Percentiles rank a stretch among this genome's conserved stretches.
phyloP scores from a whole-genome alignment of 2,888 invertebrate species.

The Thera britannica region DNA sequence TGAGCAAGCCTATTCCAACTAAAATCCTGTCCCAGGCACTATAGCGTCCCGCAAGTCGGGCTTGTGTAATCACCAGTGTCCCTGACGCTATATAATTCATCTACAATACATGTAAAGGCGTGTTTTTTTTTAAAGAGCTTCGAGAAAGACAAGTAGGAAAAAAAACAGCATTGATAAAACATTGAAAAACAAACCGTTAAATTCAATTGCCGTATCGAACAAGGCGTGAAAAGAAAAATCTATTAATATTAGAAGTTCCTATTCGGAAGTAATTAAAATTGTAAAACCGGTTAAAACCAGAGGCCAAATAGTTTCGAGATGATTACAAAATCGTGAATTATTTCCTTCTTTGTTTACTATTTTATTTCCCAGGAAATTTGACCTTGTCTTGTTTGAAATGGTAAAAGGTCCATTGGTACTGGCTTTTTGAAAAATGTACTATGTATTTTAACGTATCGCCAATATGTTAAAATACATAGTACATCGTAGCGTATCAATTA shows the following conservation, averaged over 20 bases:
- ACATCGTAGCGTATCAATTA: too few species aligned
- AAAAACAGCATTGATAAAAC: slow-evolving; percentile 3
- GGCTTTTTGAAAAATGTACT: too few species aligned
- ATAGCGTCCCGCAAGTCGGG: too few species aligned
- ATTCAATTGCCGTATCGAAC: slow-evolving; percentile 8
- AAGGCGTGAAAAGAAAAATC: slow-evolving; percentile 19
- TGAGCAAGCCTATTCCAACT: too few species aligned
- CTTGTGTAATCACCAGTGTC: too few species aligned
- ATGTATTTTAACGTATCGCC: too few species aligned
- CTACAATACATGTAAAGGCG: too few species aligned
- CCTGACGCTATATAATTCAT: background rate
- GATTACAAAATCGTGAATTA: slow-evolving; percentile 16
- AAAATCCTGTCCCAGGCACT: too few species aligned
- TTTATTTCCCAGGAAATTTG: background rate
- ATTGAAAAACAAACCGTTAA: slow-evolving; percentile 1
- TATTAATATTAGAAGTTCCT: slow-evolving; percentile 24
- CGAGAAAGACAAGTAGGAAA: slow-evolving; percentile 3
- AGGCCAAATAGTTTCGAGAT: slow-evolving; percentile 25
- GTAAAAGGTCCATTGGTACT: too few species aligned
- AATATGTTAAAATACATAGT: too few species aligned
- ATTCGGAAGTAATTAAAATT: slow-evolving; percentile 22
- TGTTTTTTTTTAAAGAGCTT: too few species aligned
- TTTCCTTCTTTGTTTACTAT: slow-evolving; percentile 9
- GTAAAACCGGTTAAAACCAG: slow-evolving; percentile 26
- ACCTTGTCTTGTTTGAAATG: background rate